A percentile compares a stretch with the other conserved stretches of the same genome.
These are phyloP conservation scores for Rhea pennata DNA, from an alignment of 2,113 vertebrate species.

Conservation along the genomic window DNA sequence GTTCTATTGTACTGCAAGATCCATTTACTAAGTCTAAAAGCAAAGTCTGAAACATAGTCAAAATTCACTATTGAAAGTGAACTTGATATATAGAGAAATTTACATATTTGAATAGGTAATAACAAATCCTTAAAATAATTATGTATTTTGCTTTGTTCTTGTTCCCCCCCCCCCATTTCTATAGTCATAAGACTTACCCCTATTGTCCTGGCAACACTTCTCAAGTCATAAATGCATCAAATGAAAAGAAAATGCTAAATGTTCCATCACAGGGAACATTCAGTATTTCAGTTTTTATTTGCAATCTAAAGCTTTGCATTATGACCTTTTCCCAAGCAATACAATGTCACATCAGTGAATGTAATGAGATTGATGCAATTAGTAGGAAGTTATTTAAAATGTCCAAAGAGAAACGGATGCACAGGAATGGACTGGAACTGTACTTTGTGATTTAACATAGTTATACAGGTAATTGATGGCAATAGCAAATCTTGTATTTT, in stretches of 20 bases:
- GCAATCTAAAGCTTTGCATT: not conserved
- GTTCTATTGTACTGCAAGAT: not conserved
- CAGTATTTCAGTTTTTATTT: slow-evolving; percentile 37
- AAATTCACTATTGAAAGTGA: not conserved
- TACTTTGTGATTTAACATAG: not conserved
- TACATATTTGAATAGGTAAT: not conserved
- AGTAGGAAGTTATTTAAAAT: not conserved
- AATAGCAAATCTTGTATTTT: not conserved
- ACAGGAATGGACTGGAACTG: fast-evolving
- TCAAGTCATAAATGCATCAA: not conserved
- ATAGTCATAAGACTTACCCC: not conserved
- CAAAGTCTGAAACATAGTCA: not conserved
- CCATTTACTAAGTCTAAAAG: not conserved
- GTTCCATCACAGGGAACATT: not conserved
- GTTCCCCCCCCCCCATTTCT: not conserved
- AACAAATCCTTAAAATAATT: not conserved
- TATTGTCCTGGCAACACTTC: not conserved
- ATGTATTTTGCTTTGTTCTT: not conserved
- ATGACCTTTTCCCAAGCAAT: not conserved
- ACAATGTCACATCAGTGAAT: not conserved
- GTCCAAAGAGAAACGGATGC: not conserved
- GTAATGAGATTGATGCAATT: not conserved
- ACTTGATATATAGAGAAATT: not conserved
- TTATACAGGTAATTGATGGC: not conserved
- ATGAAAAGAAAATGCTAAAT: not conserved